A percentile compares a stretch with the other conserved stretches of the same genome.
Conservation (phyloP, 2,113 vertebrate species). For the Sminthopsis crassicaudata region DNA sequence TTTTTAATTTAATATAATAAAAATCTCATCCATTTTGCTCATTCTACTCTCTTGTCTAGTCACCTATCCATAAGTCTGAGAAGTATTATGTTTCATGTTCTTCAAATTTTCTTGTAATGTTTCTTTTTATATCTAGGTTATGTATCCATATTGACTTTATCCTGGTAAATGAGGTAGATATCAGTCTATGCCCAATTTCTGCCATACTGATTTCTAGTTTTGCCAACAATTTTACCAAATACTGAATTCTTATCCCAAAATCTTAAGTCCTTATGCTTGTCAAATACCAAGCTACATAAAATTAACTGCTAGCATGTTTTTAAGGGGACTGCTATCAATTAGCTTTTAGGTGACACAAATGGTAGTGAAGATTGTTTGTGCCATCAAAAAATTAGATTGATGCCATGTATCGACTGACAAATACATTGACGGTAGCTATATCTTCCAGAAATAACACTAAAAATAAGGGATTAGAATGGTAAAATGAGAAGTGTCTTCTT, state of each 20-base stretch:
- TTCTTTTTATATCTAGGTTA: background rate
- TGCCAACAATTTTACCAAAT: background rate
- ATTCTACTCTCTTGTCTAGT: background rate
- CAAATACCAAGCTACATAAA: background rate
- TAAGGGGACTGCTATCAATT: background rate
- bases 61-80: background rate
- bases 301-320: background rate
- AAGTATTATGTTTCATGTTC: background rate
- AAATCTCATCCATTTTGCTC: background rate
- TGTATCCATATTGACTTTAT: background rate
- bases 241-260: background rate
- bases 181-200: background rate
- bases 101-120: background rate
- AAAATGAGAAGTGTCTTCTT: background rate
- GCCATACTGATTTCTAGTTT: background rate
- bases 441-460: background rate
- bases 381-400: background rate
- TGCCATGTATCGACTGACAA: background rate
- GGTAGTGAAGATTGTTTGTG: background rate
- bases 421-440: background rate
- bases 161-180: background rate
- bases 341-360: background rate
- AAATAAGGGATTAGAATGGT: background rate
- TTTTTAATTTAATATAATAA: background rate
- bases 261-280: background rate